Base-by-base conservation (phyloP, 2,888 invertebrate species). In the Eristalis tenax region DNA sequence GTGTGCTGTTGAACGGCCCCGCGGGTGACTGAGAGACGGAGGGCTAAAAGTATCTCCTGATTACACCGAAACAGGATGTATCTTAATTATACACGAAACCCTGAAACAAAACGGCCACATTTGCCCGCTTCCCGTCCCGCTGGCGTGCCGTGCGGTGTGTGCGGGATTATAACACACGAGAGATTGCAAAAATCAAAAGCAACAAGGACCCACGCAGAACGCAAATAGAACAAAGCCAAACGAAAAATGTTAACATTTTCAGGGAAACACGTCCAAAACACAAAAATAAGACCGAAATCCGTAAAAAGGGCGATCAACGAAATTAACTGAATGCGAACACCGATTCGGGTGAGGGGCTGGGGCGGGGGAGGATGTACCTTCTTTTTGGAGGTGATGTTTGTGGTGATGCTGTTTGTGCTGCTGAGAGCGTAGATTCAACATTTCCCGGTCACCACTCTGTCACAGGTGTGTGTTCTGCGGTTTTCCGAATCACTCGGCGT, bases 361-460 rank as follows among this genome's bases (percentile, higher is more conserved):
- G 28, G 56, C 0, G 32, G 5, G 63, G 23, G 38, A 40, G 2
- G 26, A 4, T 32, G 26, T 86, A 88, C 88, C 88, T 88, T 88
- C 88, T 76, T 84, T 88, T 74, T 77, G 84, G 18, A 74, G 87
- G 50, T 84, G 73, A 70, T 77, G 76, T 35, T 88, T 88, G 80
- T 84, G 84, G 71, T 80, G 65, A 73, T 80, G 84, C 50, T 77
- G 84, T 74, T 84, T 84, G 80, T 80, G 76, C 84, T 88, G 84
- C 63, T 84, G 77, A 74, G 77, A 77, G 68, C 80, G 88, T 70
- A 88, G 43, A 77, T 74, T 84, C 50, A 88, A 74, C 88, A 88
- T 84, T 74, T 77, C 68, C 50, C 66, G 50, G 32, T 68, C 40
- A 10, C 22, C 23, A 2, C n/a, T 38, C 23, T 28, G 56, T 61